Conservation (phyloP, 2,797 vertebrate genomes). For the Gadopsis bispinosus region DNA sequence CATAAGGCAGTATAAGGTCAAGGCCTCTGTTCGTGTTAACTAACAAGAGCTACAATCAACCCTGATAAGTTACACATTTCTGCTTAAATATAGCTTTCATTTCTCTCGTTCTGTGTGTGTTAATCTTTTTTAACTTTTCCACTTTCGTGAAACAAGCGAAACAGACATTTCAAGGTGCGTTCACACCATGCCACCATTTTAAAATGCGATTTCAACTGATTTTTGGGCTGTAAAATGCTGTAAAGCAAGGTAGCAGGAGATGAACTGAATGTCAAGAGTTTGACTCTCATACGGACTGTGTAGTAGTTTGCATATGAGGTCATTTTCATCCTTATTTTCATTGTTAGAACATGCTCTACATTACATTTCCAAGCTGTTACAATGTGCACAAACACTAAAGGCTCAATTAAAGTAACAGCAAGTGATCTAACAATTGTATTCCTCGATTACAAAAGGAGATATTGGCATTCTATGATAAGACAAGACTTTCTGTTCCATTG, state of each 20-base stretch:
- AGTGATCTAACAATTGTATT: neutral
- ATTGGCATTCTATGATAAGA: neutral
- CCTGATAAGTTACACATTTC: neutral
- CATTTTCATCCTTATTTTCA: neutral
- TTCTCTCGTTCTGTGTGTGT: no score
- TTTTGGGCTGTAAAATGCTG: neutral
- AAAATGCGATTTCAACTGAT: neutral
- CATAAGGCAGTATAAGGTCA: constrained; percentile 24
- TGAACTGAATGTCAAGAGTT: neutral
- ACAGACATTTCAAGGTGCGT: neutral
- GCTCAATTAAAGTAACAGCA: neutral
- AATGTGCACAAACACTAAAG: neutral
- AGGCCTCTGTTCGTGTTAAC: constrained; percentile 32
- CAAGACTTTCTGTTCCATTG: neutral
- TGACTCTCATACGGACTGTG: neutral
- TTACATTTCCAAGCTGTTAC: neutral
- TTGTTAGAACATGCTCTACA: neutral
- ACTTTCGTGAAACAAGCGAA: neutral
- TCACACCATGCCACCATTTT: neutral
- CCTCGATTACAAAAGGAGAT: neutral
- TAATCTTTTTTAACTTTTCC: no score
- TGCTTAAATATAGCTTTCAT: neutral
- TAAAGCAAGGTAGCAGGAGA: neutral
- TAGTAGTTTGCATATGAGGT: accelerated
- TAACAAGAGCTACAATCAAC: neutral